Evolutionary conservation across 2,113 vertebrate species (phyloP).

Genomic region (Sinocyclocheilus grahami): DNA sequence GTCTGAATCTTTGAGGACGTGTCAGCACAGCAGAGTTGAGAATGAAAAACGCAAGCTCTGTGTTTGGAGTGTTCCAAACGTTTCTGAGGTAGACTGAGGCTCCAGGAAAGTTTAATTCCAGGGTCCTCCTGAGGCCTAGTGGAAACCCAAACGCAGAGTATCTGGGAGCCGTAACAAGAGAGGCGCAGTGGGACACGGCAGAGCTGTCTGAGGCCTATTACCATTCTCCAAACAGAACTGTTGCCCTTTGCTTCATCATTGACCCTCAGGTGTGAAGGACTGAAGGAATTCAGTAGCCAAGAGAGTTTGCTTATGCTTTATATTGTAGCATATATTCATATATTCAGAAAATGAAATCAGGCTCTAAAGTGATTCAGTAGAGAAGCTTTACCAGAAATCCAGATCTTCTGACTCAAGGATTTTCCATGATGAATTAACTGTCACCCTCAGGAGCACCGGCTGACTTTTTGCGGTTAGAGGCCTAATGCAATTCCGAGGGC

Average conservation of each 20-base stretch:
- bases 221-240: slow-evolving; percentile 18
- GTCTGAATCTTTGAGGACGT: slow-evolving; percentile 16
- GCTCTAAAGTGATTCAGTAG: not conserved
- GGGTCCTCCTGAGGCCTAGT: slow-evolving; percentile 43
- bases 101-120: slow-evolving; percentile 62
- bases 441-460: slow-evolving; percentile 21
- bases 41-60: slow-evolving; percentile 8
- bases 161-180: slow-evolving; percentile 39
- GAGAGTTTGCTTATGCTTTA: slow-evolving; percentile 4
- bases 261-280: slow-evolving; percentile 38
- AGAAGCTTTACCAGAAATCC: not conserved
- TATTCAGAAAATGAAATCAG: not conserved
- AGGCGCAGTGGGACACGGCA: slow-evolving; percentile 25
- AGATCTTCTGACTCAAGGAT: slow-evolving; percentile 1
- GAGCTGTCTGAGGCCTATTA: slow-evolving; percentile 34
- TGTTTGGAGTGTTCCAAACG: slow-evolving; percentile 4
- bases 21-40: not conserved
- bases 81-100: slow-evolving; percentile 40
- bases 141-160: slow-evolving; percentile 49
- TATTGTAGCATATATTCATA: not conserved
- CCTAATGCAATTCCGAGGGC: not conserved
- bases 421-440: slow-evolving; percentile 33
- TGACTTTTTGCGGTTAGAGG: slow-evolving; percentile 3
- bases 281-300: slow-evolving; percentile 28
- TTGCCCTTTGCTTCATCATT: slow-evolving; percentile 41